A percentile compares a stretch with the other conserved stretches of the same genome.
phyloP scores from a whole-genome alignment of 2,888 invertebrate genomes.

The Octodonta nipae region DNA sequence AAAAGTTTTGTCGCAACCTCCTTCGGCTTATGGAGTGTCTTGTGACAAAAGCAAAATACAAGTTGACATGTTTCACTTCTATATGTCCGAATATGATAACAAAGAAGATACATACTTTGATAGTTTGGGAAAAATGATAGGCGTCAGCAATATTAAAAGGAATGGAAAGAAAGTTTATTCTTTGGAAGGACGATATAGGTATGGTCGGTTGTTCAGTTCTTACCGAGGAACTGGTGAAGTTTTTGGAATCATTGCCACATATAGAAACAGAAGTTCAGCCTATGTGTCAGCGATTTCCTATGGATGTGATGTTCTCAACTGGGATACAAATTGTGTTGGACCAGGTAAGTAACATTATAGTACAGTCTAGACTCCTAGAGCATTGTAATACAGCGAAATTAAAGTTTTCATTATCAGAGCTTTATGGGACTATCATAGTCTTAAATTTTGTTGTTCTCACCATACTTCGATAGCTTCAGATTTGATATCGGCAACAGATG shows the following conservation, averaged over 20 bases:
- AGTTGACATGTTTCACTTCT: slow-evolving; percentile 49
- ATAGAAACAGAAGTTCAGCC: slow-evolving; percentile 38
- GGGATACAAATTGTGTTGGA: slow-evolving; percentile 39
- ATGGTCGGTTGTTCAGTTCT: slow-evolving; percentile 39
- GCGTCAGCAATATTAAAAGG: slow-evolving; percentile 38
- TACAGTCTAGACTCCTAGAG: too few relatives aligned
- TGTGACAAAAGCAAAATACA: slow-evolving; percentile 33
- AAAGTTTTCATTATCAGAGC: too few relatives aligned
- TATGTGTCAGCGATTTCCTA: slow-evolving; percentile 58
- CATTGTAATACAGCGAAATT: too few relatives aligned
- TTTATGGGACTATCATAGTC: too few relatives aligned
- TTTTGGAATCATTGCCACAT: slow-evolving; percentile 43
- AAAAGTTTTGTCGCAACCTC: slow-evolving; percentile 42
- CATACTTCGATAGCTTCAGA: too few relatives aligned
- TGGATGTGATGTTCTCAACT: slow-evolving; percentile 43
- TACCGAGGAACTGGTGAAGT: slow-evolving; percentile 51
- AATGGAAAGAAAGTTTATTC: slow-evolving; percentile 41
- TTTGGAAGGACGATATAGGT: slow-evolving; percentile 13
- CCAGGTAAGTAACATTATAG: too few relatives aligned
- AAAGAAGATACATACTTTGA: slow-evolving; percentile 45
- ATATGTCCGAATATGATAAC: slow-evolving; percentile 45
- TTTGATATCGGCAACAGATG: too few relatives aligned
- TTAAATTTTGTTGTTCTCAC: too few relatives aligned
- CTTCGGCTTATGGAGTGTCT: slow-evolving; percentile 30
- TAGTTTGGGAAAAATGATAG: slow-evolving; percentile 48